Percentiles rank a stretch among this genome's conserved stretches.
Conservation (phyloP, 2,797 vertebrate species). For the Gephyroberyx darwinii region DNA sequence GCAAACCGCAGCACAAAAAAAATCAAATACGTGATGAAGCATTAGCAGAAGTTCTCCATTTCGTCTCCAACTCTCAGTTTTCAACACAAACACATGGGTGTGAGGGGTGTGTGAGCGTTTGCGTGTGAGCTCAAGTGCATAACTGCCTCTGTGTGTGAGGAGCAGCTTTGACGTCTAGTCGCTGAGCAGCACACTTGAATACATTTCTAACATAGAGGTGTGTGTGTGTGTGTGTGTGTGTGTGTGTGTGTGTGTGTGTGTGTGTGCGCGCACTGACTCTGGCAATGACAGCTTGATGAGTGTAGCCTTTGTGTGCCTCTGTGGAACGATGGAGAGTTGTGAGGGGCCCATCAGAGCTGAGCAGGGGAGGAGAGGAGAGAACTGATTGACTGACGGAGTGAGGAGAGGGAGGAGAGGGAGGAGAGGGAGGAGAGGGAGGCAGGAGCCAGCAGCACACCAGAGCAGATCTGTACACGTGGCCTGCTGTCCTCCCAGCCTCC, state of each 20-base stretch:
- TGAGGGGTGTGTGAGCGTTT: not conserved
- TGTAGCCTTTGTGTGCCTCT: constrained; percentile 19
- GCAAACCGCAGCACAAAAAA: not conserved
- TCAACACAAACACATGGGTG: not conserved
- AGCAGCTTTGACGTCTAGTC: not conserved
- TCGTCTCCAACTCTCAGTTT: not conserved
- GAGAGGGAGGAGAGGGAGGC: constrained; percentile 20
- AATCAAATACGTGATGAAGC: not conserved
- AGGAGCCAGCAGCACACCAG: constrained; percentile 30
- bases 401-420: constrained; percentile 29
- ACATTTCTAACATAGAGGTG: not conserved
- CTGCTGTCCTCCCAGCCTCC: constrained; percentile 7
- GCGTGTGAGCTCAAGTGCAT: not conserved
- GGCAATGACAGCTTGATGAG: not conserved
- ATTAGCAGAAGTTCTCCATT: not conserved
- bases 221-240: constrained; percentile 3
- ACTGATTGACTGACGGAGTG: constrained; percentile 31
- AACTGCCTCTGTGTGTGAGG: not conserved
- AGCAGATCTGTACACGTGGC: constrained; percentile 69
- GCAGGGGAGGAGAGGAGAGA: constrained; percentile 36
- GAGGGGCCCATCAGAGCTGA: constrained; percentile 35
- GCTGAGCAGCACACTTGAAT: not conserved
- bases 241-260: constrained; percentile 1
- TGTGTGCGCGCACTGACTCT: not conserved
- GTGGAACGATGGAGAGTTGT: constrained; percentile 40